Percentiles rank a stretch among this genome's conserved stretches.
Evolutionary conservation across 2,888 invertebrate species (phyloP).

Genomic region (Xanthorhoe spadicearia): DNA sequence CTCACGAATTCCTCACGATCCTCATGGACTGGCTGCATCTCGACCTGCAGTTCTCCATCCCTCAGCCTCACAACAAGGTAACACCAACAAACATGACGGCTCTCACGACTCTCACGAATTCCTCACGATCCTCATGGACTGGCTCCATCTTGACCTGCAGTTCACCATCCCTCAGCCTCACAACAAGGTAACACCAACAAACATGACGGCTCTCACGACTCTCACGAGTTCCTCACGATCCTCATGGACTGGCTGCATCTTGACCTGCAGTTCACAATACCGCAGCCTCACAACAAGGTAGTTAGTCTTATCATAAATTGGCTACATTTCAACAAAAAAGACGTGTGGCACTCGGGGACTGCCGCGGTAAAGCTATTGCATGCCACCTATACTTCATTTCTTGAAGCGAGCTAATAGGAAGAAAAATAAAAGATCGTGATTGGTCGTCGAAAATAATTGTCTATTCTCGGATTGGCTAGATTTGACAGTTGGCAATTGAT

Average conservation of each 20-base stretch:
- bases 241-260: constrained; percentile 86
- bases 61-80: constrained; percentile 66
- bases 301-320: no score
- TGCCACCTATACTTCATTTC: no score
- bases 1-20: constrained; percentile 95
- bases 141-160: constrained; percentile 91
- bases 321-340: no score
- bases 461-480: no score
- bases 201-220: no score
- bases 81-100: not conserved
- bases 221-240: constrained; percentile 73
- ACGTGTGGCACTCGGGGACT: no score
- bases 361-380: no score
- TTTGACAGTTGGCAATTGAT: no score
- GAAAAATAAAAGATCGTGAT: no score
- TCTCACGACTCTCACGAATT: constrained; percentile 67
- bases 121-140: constrained; percentile 45
- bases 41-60: constrained; percentile 86
- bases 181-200: constrained; percentile 59
- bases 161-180: constrained; percentile 64
- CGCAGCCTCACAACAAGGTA: constrained; percentile 66
- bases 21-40: constrained; percentile 95
- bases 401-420: no score
- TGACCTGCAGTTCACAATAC: constrained; percentile 86
- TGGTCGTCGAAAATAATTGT: no score